Evolutionary conservation across 2,113 vertebrate genomes (phyloP).

Genomic region (Sebastes fasciatus): DNA sequence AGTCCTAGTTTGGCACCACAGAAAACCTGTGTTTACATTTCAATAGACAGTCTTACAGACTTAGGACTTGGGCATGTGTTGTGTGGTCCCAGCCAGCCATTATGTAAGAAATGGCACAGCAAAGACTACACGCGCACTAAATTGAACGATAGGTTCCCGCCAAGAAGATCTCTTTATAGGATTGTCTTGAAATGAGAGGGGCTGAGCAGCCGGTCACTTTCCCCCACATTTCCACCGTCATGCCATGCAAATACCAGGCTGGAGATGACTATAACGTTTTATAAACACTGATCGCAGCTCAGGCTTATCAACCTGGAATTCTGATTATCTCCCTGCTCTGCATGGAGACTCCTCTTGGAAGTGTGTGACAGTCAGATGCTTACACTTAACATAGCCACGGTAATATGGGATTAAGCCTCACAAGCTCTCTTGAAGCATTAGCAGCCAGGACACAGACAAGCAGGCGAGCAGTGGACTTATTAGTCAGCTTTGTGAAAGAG

Average conservation of each 20-base stretch:
- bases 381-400: conserved; percentile 79
- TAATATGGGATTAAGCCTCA: conserved; percentile 76
- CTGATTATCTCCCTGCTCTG: conserved; percentile 67
- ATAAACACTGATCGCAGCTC: conserved; percentile 35
- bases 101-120: conserved; percentile 65
- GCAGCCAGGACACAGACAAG: conserved; percentile 51
- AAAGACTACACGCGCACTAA: conserved; percentile 42
- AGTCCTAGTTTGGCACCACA: not conserved
- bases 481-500: conserved; percentile 64
- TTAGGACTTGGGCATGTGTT: not conserved
- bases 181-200: conserved; percentile 57
- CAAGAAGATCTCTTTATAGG: conserved; percentile 68
- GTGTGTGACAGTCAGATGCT: conserved; percentile 74
- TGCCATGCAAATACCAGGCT: conserved; percentile 2
- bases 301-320: conserved; percentile 59
- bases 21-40: conserved; percentile 24
- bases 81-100: conserved; percentile 42
- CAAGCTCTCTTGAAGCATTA: conserved; percentile 58
- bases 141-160: conserved; percentile 36
- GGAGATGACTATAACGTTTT: conserved; percentile 25
- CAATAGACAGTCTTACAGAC: conserved; percentile 18
- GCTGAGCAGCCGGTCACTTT: conserved; percentile 23
- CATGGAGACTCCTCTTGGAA: conserved; percentile 69
- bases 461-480: conserved; percentile 58
- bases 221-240: conserved; percentile 22